Evolutionary conservation across 2,113 vertebrate genomes (phyloP).

Genomic region (Campylomormyrus numenius): DNA sequence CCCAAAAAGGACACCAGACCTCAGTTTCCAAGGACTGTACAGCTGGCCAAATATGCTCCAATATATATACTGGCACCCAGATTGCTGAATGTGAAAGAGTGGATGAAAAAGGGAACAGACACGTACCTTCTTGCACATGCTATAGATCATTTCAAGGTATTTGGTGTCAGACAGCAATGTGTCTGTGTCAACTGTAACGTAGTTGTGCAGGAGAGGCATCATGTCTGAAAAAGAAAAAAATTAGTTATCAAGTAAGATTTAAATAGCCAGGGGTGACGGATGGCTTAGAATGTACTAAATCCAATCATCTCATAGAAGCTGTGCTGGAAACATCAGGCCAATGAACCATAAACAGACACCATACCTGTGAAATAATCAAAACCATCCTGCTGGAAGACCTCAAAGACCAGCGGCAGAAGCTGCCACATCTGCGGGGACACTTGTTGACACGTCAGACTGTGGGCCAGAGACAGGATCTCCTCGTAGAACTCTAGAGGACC

Average conservation of each 20-base stretch:
- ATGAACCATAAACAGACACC: no score
- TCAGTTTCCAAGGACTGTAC: neutral
- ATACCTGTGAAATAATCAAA: conserved; percentile 86
- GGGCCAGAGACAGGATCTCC: conserved; percentile 95
- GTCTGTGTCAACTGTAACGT: conserved; percentile 93
- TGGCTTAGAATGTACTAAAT: neutral
- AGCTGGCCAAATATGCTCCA: neutral
- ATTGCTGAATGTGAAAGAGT: neutral
- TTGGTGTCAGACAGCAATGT: conserved; percentile 94
- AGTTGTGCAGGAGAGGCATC: conserved; percentile 99
- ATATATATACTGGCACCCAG: neutral
- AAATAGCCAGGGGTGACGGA: neutral
- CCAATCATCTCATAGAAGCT: neutral
- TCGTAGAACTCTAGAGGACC: conserved; percentile 86
- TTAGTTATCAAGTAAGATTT: neutral
- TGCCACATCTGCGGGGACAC: conserved; percentile 99
- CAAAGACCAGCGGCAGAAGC: conserved; percentile 88
- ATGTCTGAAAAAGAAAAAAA: conserved; percentile 71
- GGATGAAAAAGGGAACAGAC: neutral
- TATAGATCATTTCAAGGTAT: conserved; percentile 97
- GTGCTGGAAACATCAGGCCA: neutral
- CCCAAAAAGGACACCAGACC: neutral
- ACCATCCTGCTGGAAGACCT: conserved; percentile 97
- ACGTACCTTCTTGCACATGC: conserved; percentile 97
- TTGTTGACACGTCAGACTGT: conserved; percentile 96